These are phyloP conservation scores for Octopus sinensis DNA, from an alignment of 1,140 invertebrate genomes.

Conservation along the genomic window DNA sequence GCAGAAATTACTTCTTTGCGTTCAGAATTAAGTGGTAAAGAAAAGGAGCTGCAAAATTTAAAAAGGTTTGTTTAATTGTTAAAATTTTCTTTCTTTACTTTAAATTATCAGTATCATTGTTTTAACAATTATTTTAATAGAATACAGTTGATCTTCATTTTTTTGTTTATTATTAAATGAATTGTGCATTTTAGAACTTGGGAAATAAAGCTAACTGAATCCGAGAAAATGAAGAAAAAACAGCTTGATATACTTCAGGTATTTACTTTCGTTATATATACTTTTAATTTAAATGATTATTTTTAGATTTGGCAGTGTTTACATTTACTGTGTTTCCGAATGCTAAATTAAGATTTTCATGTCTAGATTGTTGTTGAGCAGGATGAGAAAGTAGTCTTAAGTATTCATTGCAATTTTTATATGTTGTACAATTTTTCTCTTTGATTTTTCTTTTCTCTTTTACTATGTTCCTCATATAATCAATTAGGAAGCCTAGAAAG, in stretches of 20 bases:
- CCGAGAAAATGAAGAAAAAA: conserved; percentile 51
- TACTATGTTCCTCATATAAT: no score
- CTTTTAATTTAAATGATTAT: no score
- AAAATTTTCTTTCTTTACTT: conserved; percentile 8
- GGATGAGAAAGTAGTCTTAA: no score
- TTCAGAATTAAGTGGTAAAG: conserved; percentile 57
- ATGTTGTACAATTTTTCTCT: no score
- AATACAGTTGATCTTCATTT: background rate
- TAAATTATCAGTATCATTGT: background rate
- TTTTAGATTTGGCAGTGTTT: no score
- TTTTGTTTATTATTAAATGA: conserved; percentile 1
- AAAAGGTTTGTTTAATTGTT: conserved; percentile 46
- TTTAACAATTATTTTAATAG: background rate
- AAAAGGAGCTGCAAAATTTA: conserved; percentile 65
- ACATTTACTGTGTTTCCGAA: no score
- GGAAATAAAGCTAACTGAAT: conserved; percentile 49
- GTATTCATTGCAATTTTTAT: no score
- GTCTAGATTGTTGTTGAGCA: no score
- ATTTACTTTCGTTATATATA: no score
- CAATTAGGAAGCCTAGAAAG: no score
- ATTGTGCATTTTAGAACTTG: conserved; percentile 39
- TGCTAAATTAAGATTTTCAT: no score
- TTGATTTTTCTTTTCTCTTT: no score
- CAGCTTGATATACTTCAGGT: conserved; percentile 54
- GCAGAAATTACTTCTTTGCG: conserved; percentile 42